Base-by-base conservation (phyloP, 2,113 vertebrate genomes). In the Gobio gobio region DNA sequence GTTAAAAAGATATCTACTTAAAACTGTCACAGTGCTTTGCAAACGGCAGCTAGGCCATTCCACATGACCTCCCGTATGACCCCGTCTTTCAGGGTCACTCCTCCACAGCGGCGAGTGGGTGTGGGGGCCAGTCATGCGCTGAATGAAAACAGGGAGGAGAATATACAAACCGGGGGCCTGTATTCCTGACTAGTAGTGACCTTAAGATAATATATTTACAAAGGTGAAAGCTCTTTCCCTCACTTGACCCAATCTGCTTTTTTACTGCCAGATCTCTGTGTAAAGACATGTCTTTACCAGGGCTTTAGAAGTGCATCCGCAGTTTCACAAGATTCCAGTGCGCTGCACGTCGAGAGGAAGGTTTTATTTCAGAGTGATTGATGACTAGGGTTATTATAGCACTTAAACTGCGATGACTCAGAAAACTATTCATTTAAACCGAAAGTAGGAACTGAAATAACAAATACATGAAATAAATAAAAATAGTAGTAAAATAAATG, bases 21-120 rank as follows among this genome's bases (percentile, higher is more conserved):
- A 94, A 92, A 92, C 94, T 95, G 95, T 96, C 96, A 96, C 91
- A 94, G 95, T 92, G 94, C 92, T 93, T 93, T 89, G 94, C 88
- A 94, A 94, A 91, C 92, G 92, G 91, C 93, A 93, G 92, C 83
- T 84, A 93, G 94, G 95, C 92, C 91, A 93, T 95, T 95, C 95
- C 92, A 89, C 93, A 93, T 91, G 94, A 94, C 95, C 94, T 92
- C 88, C 89, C 92, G 84, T 75, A 90, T 95, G 94, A 94, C 96
- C 96, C 95, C 90, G 91, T 92, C 91, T 90, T 76, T 49, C 47
- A 86, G 92, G 91, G 91, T 92, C 93, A 92, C 92, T 92, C 91
- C 90, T 94, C 94, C 92, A 93, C 93, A 93, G 90, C 92, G 86
- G 92, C 90, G 93, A 56, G 54, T 56, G 54, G 54, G 93, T 93